Percentiles rank a stretch among this genome's conserved stretches.
Conservation (phyloP, 2,888 invertebrate genomes). For the Mystacides longicornis region DNA sequence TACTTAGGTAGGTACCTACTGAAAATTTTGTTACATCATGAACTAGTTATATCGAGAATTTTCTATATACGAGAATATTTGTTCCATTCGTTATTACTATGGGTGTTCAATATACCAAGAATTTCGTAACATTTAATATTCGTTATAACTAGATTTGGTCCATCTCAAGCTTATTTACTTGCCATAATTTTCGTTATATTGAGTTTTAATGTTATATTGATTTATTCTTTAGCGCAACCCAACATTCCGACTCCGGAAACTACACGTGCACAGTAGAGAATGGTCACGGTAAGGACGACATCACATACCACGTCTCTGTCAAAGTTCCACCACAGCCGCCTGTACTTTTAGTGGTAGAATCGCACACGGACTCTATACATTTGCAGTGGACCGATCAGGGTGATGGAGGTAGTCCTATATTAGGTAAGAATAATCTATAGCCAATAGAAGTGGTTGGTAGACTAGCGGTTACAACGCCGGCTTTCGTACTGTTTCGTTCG, state of each 20-base stretch:
- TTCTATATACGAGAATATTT: no score
- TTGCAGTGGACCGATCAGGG: slow-evolving; percentile 76
- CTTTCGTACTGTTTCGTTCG: no score
- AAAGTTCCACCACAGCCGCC: slow-evolving; percentile 84
- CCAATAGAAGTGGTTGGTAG: no score
- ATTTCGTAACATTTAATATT: no score
- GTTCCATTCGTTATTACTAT: no score
- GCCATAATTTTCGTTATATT: neutral
- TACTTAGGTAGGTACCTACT: no score
- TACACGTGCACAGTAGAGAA: slow-evolving; percentile 86
- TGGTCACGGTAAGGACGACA: slow-evolving; percentile 73
- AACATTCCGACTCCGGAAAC: slow-evolving; percentile 79
- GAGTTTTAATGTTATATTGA: neutral
- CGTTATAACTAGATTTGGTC: no score
- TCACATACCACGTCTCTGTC: slow-evolving; percentile 67
- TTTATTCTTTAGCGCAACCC: slow-evolving; percentile 46
- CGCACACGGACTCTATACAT: slow-evolving; percentile 75
- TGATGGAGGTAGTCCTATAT: slow-evolving; percentile 72
- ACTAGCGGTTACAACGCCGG: no score
- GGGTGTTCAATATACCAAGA: no score
- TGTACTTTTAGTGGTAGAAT: slow-evolving; percentile 68
- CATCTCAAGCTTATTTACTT: no score
- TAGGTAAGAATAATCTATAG: slow-evolving; percentile 47
- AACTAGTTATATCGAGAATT: no score
- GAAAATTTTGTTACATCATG: no score